Evolutionary conservation across 2,797 vertebrate species (phyloP), one percentile per base, ranked within the genome.

Genomic region (Eurystomus glaucurus): DNA sequence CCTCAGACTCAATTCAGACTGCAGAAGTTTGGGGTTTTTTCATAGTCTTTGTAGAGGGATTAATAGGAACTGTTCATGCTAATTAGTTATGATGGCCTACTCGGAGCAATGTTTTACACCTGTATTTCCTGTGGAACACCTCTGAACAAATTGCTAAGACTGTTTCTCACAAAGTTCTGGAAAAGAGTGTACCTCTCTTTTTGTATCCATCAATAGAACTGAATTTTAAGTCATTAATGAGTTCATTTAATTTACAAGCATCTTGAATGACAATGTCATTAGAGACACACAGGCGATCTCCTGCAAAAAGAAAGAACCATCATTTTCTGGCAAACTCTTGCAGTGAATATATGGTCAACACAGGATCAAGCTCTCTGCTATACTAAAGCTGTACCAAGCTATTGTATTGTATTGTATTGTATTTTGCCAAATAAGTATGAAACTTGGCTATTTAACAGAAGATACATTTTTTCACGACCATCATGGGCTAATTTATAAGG

Each of bases 21-120:
- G 7, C 17, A 50, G 12, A 80, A 66, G 6, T 69, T 7, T 6
- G 1, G 0, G 0, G 9, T 1, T n/a, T 85, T 2, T 45, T 19
- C 17, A 29, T 29, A 35, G 64, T 31, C 4, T 60, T 79, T 75
- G 11, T 29, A 80, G 29, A 77, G 10, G 7, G 9, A 62, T 80
- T 57, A 88, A 80, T 14, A 71, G 39, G 25, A 88, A n/a, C 11
- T n/a, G 5, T 39, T 80, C 29, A 31, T 55, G 21, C 14, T 80
- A 74, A 35, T 75, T 5, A 55, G 76, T 81, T 33, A 26, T 69
- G 31, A 22, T 41, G 20, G 33, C 66, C 61, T 64, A 68, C 26
- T 48, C 4, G 2, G 39, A 74, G 55, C 29, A 69, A 45, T 3
- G 41, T 60, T 74, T 69, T 74, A 57, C 2, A 8, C 25, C 22